phyloP scores from a whole-genome alignment of 2,888 invertebrate genomes.

The Tipula vernalis region DNA sequence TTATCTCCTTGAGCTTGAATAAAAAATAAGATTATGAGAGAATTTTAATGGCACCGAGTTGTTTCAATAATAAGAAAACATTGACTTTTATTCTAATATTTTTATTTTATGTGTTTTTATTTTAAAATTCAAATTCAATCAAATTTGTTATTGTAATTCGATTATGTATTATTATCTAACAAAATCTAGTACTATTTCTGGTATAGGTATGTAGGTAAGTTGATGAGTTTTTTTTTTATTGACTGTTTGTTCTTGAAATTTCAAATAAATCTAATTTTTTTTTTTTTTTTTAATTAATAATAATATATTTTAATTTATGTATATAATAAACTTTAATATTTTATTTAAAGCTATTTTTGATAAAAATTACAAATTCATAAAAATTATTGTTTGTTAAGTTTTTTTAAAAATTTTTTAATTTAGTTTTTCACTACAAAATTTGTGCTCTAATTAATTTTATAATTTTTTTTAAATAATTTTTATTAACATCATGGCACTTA shows the following conservation, averaged over 20 bases:
- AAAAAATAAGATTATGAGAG: too few relatives aligned
- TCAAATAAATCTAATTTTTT: neutral
- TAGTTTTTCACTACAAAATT: neutral
- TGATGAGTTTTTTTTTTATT: neutral
- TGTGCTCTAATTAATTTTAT: neutral
- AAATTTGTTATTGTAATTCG: neutral
- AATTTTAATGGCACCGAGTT: neutral
- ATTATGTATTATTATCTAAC: neutral
- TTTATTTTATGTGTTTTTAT: neutral
- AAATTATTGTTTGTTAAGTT: neutral
- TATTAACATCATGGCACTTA: neutral
- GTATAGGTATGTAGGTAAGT: neutral
- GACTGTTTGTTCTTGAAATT: neutral
- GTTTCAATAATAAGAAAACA: neutral
- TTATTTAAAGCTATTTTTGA: neutral
- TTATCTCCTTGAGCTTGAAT: too few relatives aligned
- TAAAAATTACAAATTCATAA: neutral
- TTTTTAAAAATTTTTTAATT: neutral
- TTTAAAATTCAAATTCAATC: neutral
- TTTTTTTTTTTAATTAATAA: neutral
- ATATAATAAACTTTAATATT: neutral
- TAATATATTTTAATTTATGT: neutral
- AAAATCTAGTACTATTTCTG: neutral
- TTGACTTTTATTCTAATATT: neutral
- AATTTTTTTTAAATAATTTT: neutral